Evolutionary conservation across 2,888 invertebrate species (phyloP).

Genomic region (Prosopocoilus inquinatus): DNA sequence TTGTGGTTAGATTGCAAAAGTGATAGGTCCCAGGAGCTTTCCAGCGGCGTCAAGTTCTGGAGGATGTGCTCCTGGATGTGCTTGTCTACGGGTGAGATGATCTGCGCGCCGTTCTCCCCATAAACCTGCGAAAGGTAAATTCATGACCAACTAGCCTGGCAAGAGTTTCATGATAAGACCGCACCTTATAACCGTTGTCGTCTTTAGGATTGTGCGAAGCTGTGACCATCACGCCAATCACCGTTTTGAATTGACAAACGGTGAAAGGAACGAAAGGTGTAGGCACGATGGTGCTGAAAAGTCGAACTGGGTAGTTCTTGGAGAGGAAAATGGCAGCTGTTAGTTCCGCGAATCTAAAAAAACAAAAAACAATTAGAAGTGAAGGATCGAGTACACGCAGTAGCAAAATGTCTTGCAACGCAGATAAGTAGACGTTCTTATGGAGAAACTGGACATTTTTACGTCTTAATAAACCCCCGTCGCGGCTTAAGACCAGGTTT

Average conservation of each 20-base stretch:
- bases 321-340: conserved; percentile 81
- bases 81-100: conserved; percentile 88
- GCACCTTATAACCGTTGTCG: conserved; percentile 92
- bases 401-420: too few species aligned
- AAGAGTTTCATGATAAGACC: background rate
- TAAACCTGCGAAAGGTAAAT: conserved; percentile 62
- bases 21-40: conserved; percentile 74
- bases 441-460: too few species aligned
- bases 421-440: too few species aligned
- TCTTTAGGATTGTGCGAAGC: conserved; percentile 97
- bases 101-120: conserved; percentile 94
- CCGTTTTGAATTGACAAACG: conserved; percentile 69
- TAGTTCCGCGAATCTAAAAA: conserved; percentile 79
- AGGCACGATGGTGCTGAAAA: conserved; percentile 79
- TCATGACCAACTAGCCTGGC: background rate
- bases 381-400: too few species aligned
- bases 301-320: conserved; percentile 59
- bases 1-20: conserved; percentile 53
- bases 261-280: conserved; percentile 94
- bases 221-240: conserved; percentile 97
- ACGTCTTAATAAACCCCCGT: too few species aligned
- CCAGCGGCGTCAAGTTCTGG: conserved; percentile 72
- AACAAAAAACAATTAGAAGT: too few species aligned
- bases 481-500: too few species aligned
- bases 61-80: conserved; percentile 78